Base-by-base conservation (phyloP, 2,113 vertebrate genomes). In the Prinia subflava region DNA sequence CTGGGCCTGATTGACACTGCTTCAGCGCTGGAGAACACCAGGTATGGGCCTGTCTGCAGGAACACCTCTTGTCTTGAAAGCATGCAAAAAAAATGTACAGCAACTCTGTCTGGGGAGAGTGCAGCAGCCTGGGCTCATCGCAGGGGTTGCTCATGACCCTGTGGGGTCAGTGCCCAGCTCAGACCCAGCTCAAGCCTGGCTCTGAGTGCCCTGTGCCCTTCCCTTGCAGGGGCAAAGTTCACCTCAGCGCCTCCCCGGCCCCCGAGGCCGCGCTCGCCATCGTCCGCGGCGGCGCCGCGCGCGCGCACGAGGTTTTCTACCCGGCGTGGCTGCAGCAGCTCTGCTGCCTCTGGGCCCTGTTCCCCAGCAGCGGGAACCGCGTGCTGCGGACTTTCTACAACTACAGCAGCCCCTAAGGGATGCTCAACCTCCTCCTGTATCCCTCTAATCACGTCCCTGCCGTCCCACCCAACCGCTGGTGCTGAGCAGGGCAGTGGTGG, bases 1-100 rank as follows among this genome's bases (percentile, higher is more conserved):
- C 97, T 99, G 83, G 99, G 99, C 33, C 97, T 99, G 77, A 98
- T 98, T 10, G 98, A 99, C 10, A 99, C 98, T 0, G 96, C 98
- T 4, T 41, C 97, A 4, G 98, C 98, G 3, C 64, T 98, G 83
- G 96, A 98, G 50, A 96, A 98, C 88, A 94, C 97, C 96, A 98
- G 96, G 99, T 99, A 18, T 17, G 69, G 50, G 7, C 44, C 16
- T 44, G 33, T 30, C 8, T 67, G 46, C 11, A 27, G 70, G 35
- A 53, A n/a, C 7, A 2, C 9, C 7, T 17, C 37, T 27, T 10
- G 20, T 50, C 67, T 73, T 52, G 31, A 37, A 46, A 83, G 10
- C 10, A 6, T 4, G 20, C 27, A n/a, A n/a, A 63, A 56, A 52
- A 50, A 49, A 10, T 8, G 35, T 35, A n/a, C 31, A 11, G 8